phyloP scores from a whole-genome alignment of 1,140 invertebrate species.

The Kradibia gibbosae region DNA sequence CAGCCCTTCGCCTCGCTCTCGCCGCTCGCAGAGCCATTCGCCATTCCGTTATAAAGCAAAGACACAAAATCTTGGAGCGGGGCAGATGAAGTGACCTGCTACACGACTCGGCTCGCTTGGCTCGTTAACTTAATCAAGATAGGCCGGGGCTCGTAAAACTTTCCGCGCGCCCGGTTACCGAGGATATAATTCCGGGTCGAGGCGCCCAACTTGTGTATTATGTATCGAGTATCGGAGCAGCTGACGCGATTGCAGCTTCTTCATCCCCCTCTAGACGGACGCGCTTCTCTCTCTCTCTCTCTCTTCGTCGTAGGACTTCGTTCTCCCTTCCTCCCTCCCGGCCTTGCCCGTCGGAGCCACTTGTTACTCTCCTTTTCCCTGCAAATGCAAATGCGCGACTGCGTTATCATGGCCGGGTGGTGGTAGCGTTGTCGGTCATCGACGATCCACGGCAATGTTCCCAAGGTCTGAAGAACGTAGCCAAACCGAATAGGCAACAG shows the following conservation, averaged over 20 bases:
- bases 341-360: not conserved
- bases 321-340: not conserved
- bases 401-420: too few species aligned
- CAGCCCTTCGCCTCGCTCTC: not conserved
- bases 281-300: not conserved
- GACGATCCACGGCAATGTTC: too few species aligned
- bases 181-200: conserved; percentile 39
- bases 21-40: not conserved
- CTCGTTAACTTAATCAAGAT: conserved; percentile 46
- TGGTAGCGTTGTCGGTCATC: too few species aligned
- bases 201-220: not conserved
- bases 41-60: not conserved
- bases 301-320: not conserved
- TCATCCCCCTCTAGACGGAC: not conserved
- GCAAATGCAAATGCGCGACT: not conserved
- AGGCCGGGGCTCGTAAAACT: conserved; percentile 38
- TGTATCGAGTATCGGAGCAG: not conserved
- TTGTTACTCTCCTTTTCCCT: not conserved
- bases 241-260: not conserved
- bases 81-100: not conserved
- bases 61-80: not conserved
- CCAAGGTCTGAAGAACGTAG: too few species aligned
- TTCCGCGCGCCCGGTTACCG: conserved; percentile 21
- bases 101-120: not conserved
- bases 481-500: too few species aligned